Percentiles rank a stretch among this genome's conserved stretches.
These are phyloP conservation scores for Scaptomyza parva DNA, from an alignment of 2,888 invertebrate genomes.

Conservation along the genomic window DNA sequence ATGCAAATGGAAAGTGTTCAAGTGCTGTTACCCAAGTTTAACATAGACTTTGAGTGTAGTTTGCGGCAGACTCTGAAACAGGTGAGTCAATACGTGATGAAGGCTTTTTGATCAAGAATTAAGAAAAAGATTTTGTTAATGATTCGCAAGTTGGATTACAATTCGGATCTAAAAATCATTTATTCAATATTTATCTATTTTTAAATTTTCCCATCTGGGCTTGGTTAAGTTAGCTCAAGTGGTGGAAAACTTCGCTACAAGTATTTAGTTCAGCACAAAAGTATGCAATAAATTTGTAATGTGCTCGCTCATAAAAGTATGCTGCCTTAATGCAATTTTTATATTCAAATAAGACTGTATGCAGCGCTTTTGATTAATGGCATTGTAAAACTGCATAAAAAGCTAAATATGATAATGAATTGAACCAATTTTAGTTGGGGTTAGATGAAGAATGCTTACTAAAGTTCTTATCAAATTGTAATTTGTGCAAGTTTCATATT, in stretches of 20 bases:
- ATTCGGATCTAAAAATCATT: background rate
- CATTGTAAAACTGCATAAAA: too few relatives aligned
- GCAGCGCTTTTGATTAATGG: background rate
- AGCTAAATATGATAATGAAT: too few relatives aligned
- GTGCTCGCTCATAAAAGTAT: too few relatives aligned
- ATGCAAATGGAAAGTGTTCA: slow-evolving; percentile 86
- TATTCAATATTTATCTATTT: background rate
- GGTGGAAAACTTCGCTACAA: background rate
- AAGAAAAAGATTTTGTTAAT: too few relatives aligned
- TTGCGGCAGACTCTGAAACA: slow-evolving; percentile 84
- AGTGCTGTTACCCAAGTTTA: slow-evolving; percentile 92
- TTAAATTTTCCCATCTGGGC: background rate
- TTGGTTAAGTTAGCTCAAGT: background rate
- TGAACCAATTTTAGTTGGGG: too few relatives aligned
- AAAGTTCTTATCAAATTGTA: too few relatives aligned
- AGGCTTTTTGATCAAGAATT: background rate
- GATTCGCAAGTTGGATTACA: too few relatives aligned
- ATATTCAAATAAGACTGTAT: background rate
- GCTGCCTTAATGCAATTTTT: background rate
- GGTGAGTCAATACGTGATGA: slow-evolving; percentile 45
- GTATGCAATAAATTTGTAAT: background rate
- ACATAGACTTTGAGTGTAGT: slow-evolving; percentile 90
- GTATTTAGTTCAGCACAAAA: background rate
- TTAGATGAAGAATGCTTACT: too few relatives aligned
- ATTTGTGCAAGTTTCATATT: background rate